These are phyloP conservation scores for Leptarthrus brevirostris DNA, from an alignment of 2,888 invertebrate species.

Conservation along the genomic window DNA sequence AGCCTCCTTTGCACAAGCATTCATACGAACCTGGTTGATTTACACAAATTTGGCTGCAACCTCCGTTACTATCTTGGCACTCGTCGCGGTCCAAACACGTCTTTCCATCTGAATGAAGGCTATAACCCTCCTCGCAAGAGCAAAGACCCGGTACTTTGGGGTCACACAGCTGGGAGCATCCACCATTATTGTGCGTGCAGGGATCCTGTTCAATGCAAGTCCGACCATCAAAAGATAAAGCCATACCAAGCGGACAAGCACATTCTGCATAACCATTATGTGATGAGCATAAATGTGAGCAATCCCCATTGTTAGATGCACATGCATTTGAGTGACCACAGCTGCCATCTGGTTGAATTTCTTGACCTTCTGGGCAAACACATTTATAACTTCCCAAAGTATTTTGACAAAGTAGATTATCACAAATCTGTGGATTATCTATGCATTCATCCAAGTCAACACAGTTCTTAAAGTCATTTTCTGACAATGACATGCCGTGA, in stretches of 20 bases:
- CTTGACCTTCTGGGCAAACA: slow-evolving; percentile 69
- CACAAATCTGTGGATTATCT: slow-evolving; percentile 60
- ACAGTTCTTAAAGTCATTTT: slow-evolving; percentile 60
- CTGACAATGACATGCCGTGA: slow-evolving; percentile 60
- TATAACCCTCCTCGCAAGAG: slow-evolving; percentile 64
- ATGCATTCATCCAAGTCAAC: slow-evolving; percentile 69
- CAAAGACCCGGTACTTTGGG: slow-evolving; percentile 60
- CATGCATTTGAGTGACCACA: slow-evolving; percentile 68
- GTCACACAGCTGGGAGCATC: slow-evolving; percentile 73
- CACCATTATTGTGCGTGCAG: slow-evolving; percentile 71
- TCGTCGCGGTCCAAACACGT: slow-evolving; percentile 70
- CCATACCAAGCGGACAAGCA: slow-evolving; percentile 65
- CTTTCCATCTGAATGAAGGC: slow-evolving; percentile 65
- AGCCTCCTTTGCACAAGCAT: slow-evolving; percentile 70
- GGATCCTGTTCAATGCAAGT: slow-evolving; percentile 68
- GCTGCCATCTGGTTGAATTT: slow-evolving; percentile 59
- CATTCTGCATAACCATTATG: slow-evolving; percentile 67
- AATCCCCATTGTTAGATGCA: slow-evolving; percentile 68
- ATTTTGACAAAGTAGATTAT: slow-evolving; percentile 64
- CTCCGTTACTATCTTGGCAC: slow-evolving; percentile 67
- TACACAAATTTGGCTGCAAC: slow-evolving; percentile 67
- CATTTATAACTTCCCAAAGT: slow-evolving; percentile 69
- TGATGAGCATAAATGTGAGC: slow-evolving; percentile 71
- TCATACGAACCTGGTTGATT: slow-evolving; percentile 68
- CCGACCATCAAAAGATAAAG: slow-evolving; percentile 65